Evolutionary conservation across 2,888 invertebrate species (phyloP).

Genomic region (Seira sanloemensis): DNA sequence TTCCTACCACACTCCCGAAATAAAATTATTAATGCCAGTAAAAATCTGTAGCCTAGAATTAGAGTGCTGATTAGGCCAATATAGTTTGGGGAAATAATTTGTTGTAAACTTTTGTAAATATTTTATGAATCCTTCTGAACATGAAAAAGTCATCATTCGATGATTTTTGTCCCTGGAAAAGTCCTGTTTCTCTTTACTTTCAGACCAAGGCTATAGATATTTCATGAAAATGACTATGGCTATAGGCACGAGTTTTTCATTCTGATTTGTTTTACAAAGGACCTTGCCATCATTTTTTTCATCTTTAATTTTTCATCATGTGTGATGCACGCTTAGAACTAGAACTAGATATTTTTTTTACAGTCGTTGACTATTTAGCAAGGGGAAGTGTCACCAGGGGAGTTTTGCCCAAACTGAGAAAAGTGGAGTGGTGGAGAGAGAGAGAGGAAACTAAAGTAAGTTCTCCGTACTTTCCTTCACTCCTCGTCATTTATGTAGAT

Average conservation of each 20-base stretch:
- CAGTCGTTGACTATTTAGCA: no score
- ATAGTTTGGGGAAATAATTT: no score
- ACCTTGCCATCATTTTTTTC: not conserved
- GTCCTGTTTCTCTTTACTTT: constrained; percentile 6
- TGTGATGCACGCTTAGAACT: not conserved
- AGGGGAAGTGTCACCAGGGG: constrained; percentile 25
- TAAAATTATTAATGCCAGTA: no score
- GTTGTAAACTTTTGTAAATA: not conserved
- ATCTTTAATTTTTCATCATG: not conserved
- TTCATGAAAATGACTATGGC: not conserved
- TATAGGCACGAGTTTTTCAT: not conserved
- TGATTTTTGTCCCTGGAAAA: not conserved
- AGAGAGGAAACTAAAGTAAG: not conserved
- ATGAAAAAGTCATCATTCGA: not conserved
- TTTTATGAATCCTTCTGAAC: not conserved
- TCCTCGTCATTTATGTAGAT: not conserved
- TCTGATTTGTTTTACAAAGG: not conserved
- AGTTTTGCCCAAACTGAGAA: not conserved
- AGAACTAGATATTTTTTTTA: not conserved
- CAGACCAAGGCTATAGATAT: constrained; percentile 21
- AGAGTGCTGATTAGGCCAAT: no score
- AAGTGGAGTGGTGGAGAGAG: not conserved
- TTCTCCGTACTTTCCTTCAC: not conserved
- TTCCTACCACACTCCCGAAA: no score
- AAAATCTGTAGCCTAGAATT: no score